Base-by-base conservation (phyloP, 1,140 invertebrate genomes). In the Caenorhabditis remanei region DNA sequence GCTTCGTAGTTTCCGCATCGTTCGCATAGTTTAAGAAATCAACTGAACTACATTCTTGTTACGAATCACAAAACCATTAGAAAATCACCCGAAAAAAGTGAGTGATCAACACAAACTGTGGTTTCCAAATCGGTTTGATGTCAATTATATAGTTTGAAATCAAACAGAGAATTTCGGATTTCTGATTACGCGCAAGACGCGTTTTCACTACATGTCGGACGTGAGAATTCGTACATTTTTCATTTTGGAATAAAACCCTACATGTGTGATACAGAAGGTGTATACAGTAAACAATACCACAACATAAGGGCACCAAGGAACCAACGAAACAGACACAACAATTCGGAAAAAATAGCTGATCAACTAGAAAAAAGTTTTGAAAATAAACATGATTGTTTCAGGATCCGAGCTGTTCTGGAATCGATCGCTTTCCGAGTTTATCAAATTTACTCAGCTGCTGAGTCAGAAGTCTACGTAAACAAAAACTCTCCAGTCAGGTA, bases 381-480 rank as follows among this genome's bases (percentile, higher is more conserved):
- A 32, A 14, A n/a, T 14, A 41, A 11, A 43, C 32, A 56, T n/a
- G 6, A 21, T 61, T 53, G 16, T 61, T 89, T 90, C 46, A 90
- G 84, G 90, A 94, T 96, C 2, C 94, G 96, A 19, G 95, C 96
- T 0, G 94, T 98, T 46, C 93, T 98, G 3, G 96, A 98, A 93
- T 96, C 96, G 87, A 94, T 98, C 6, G 96, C 95, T 0, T 98
- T 96, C 92, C 94, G 96, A 50, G 94, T 97, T 58, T 94, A 95
- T 9, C 94, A 97, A 89, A 93, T 97, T 7, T 96, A 95, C 89
- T 93, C 95, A 50, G 94, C 95, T 21, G 93, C 96, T 43, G 93
- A 94, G n/a, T 90, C 93, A 1, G 96, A 96, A 58, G 83, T 90
- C 19, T 14, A 65, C 41, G 50, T 85, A 53, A 79, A 83, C n/a